A percentile compares a stretch with the other conserved stretches of the same genome.
phyloP scores from a whole-genome alignment of 2,113 vertebrate genomes.

The Elephantulus edwardii region DNA sequence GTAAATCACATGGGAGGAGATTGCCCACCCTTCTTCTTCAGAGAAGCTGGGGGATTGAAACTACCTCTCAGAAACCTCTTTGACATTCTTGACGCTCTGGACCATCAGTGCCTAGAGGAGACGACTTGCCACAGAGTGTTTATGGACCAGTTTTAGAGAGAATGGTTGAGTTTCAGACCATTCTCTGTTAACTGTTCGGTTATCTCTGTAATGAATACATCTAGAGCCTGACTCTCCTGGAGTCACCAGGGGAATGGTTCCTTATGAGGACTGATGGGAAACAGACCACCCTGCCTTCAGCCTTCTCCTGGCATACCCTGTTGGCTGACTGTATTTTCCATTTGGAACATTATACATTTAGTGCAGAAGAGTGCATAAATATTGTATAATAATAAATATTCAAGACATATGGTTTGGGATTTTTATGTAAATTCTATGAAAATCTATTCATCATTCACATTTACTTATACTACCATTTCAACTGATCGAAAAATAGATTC shows the following conservation, averaged over 20 bases:
- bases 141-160: slow-evolving; percentile 4
- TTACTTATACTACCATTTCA: slow-evolving; percentile 33
- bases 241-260: neutral
- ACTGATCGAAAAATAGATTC: slow-evolving; percentile 28
- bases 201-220: neutral
- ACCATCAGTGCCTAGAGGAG: neutral
- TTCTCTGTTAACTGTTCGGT: too few species aligned
- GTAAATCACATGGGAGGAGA: too few species aligned
- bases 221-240: neutral
- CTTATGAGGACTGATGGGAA: neutral
- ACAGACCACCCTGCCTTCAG: neutral
- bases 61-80: neutral
- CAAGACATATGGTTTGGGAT: slow-evolving; percentile 4
- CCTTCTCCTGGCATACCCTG: neutral
- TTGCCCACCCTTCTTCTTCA: neutral
- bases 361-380: slow-evolving; percentile 46
- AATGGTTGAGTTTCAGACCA: neutral
- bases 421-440: slow-evolving; percentile 56
- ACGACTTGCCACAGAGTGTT: neutral
- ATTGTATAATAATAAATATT: slow-evolving; percentile 55
- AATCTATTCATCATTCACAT: slow-evolving; percentile 24
- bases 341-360: slow-evolving; percentile 19
- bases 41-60: neutral
- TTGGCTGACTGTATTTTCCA: neutral
- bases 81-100: neutral